Conservation (phyloP, 2,797 vertebrate species). For the Phoeniculus purpureus region DNA sequence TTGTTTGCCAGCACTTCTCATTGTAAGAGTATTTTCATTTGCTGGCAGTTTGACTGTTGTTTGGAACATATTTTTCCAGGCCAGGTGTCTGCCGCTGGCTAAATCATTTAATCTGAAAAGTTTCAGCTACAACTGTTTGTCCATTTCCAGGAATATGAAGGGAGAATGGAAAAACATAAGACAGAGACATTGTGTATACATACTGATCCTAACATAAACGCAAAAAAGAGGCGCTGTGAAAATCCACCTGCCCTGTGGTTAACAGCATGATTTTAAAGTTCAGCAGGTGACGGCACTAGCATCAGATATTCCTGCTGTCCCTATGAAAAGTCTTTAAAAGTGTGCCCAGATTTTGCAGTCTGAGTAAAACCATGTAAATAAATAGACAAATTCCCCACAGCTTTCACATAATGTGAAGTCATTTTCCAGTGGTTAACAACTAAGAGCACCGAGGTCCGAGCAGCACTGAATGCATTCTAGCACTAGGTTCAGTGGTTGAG, state of each 20-base stretch:
- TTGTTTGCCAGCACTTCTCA: slow-evolving; percentile 17
- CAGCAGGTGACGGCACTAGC: neutral
- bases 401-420: neutral
- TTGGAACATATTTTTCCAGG: slow-evolving; percentile 11
- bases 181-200: neutral
- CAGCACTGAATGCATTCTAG: neutral
- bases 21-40: neutral
- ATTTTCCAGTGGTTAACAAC: neutral
- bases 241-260: neutral
- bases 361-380: neutral
- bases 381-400: neutral
- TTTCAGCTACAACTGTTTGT: neutral
- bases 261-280: neutral
- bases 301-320: neutral
- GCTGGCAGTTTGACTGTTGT: neutral
- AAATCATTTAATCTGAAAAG: slow-evolving; percentile 9
- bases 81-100: slow-evolving; percentile 9
- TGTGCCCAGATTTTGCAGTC: neutral
- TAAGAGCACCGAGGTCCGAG: neutral
- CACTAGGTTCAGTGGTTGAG: neutral
- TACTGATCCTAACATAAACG: neutral
- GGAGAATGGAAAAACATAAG: neutral
- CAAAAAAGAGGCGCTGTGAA: neutral
- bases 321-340: neutral
- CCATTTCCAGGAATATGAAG: neutral